These are phyloP conservation scores for Sarcophaga caerulescens DNA, from an alignment of 2,888 invertebrate species.

Conservation along the genomic window DNA sequence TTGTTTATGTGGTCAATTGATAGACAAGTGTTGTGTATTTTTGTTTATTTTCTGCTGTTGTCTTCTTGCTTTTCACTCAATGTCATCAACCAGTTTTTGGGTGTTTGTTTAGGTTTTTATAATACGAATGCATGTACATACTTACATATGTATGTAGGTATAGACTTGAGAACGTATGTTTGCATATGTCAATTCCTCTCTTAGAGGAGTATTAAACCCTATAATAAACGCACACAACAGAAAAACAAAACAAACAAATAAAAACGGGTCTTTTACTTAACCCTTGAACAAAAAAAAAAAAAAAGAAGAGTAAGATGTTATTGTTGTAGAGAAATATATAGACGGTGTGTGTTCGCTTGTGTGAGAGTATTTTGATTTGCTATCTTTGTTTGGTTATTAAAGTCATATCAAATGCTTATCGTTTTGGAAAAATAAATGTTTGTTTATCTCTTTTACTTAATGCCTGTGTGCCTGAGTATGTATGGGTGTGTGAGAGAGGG, in stretches of 20 bases:
- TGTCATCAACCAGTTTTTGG: not conserved
- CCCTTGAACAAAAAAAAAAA: not conserved
- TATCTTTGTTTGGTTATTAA: conserved; percentile 34
- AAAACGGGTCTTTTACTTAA: not conserved
- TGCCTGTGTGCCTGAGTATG: not conserved
- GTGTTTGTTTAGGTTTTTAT: not conserved
- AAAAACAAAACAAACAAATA: conserved; percentile 9
- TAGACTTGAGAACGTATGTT: not conserved
- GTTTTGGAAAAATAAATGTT: conserved; percentile 21
- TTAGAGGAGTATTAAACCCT: not conserved
- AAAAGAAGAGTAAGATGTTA: not conserved
- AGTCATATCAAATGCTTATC: conserved; percentile 11
- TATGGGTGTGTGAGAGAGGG: too few species aligned
- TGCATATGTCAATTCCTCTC: not conserved
- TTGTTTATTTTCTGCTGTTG: not conserved
- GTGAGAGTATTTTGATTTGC: conserved; percentile 32
- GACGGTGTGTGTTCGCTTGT: not conserved
- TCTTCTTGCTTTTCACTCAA: not conserved
- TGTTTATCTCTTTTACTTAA: conserved; percentile 12
- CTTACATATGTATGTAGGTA: conserved; percentile 4
- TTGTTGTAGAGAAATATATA: not conserved
- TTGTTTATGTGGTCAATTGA: conserved; percentile 45
- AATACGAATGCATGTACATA: conserved; percentile 3
- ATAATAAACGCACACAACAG: conserved; percentile 1
- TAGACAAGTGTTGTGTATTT: conserved; percentile 41